phyloP scores from a whole-genome alignment of 2,113 vertebrate genomes.

The Nyctereutes procyonoides region DNA sequence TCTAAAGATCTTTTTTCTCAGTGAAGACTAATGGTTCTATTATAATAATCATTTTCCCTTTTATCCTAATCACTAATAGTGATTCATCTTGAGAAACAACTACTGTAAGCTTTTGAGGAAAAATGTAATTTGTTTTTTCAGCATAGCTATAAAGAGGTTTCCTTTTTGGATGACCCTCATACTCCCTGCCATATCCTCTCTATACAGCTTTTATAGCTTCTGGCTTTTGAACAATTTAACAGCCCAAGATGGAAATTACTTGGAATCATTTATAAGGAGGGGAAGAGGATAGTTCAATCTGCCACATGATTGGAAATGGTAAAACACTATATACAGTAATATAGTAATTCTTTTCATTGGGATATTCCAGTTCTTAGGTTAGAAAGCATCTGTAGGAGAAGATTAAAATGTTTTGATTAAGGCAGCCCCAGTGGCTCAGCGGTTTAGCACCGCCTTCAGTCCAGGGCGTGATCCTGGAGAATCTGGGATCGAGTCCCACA shows the following conservation, averaged over 20 bases:
- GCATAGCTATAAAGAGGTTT: not conserved
- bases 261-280: not conserved
- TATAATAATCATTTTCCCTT: not conserved
- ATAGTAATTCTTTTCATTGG: not conserved
- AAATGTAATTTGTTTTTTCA: not conserved
- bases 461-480: too few species aligned
- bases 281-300: not conserved
- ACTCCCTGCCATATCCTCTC: not conserved
- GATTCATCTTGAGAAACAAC: constrained; percentile 20
- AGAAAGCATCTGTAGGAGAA: not conserved
- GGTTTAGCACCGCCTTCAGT: too few species aligned
- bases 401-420: not conserved
- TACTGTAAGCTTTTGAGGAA: not conserved
- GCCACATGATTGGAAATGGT: not conserved
- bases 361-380: not conserved
- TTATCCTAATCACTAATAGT: not conserved
- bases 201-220: not conserved
- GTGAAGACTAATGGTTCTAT: not conserved
- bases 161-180: not conserved
- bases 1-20: not conserved
- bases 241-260: not conserved
- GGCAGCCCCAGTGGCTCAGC: too few species aligned
- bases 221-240: not conserved
- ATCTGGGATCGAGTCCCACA: too few species aligned
- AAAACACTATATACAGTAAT: not conserved